Evolutionary conservation across 2,113 vertebrate species (phyloP), one percentile per base, ranked within the genome.

Genomic region (Ceyx melanurus): DNA sequence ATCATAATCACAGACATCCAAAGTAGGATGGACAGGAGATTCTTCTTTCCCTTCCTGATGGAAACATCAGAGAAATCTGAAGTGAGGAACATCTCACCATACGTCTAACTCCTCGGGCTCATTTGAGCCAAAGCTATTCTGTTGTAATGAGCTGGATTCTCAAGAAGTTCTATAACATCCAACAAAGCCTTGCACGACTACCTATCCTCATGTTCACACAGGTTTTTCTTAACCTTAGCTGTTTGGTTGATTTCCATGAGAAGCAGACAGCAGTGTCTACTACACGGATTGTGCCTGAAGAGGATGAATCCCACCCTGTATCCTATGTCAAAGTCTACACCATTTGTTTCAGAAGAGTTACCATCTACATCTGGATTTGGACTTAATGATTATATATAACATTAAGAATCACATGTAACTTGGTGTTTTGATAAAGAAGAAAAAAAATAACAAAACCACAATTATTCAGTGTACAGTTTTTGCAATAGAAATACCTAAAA

Each of bases 61-160:
- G 10, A 51, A 89, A 37, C 19, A 48, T n/a, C 28, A 42, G 0
- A 58, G 48, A 86, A 58, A 91, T 31, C 17, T 62, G 46, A 79
- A 88, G 29, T 18, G 48, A 72, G 29, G 89, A 19, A 89, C 89
- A 83, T 62, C 4, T 31, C n/a, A 58, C 54, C 10, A 45, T 25
- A 43, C 8, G 16, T 53, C 73, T 43, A 50, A 58, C 26, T 70
- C 29, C 13, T 75, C 56, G n/a, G 16, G 16, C 6, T 64, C 53
- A 40, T 43, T 15, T 10, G 6, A 80, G 26, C 29, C 37, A 80
- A 79, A 86, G 28, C 33, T 80, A 12, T 26, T 80, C 57, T 73
- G 23, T 6, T 5, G 0, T 19, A 72, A 76, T 13, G 14, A 80
- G 28, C 50, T 33, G 0, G 0, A 68, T 60, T 56, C 28, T 65